Percentiles rank a stretch among this genome's conserved stretches.
phyloP scores from a whole-genome alignment of 2,113 vertebrate species.

The Pipra filicauda region DNA sequence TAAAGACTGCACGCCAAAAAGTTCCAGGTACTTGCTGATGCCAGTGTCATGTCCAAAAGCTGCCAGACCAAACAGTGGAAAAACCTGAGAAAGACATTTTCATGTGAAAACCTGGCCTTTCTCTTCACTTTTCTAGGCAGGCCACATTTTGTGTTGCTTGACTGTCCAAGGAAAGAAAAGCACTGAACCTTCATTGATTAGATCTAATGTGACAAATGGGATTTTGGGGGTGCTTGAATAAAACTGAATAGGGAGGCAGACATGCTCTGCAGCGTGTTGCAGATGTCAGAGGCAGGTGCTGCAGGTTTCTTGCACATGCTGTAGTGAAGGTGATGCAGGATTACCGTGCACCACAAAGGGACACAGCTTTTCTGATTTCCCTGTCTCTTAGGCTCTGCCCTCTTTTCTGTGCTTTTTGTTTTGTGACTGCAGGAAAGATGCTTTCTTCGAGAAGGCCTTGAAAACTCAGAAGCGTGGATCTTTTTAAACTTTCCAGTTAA shows the following conservation, averaged over 20 bases:
- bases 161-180: not conserved
- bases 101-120: not conserved
- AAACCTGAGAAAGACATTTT: not conserved
- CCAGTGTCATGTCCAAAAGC: not conserved
- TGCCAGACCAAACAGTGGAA: not conserved
- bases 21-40: not conserved
- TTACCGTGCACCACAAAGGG: not conserved
- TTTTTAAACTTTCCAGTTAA: constrained; percentile 53
- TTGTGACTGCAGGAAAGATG: not conserved
- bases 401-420: not conserved
- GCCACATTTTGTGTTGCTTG: not conserved
- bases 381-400: not conserved
- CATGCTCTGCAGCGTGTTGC: rapidly evolving
- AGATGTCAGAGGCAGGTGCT: not conserved
- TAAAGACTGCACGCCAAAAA: not conserved
- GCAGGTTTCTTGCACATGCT: not conserved
- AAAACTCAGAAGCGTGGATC: not conserved
- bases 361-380: not conserved
- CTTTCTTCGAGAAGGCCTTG: not conserved
- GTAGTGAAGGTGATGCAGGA: not conserved
- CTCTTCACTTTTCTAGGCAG: not conserved
- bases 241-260: not conserved
- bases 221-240: not conserved
- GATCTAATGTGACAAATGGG: not conserved
- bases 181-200: not conserved